Conservation (phyloP, 2,113 vertebrate genomes). For the Eclectus roratus region DNA sequence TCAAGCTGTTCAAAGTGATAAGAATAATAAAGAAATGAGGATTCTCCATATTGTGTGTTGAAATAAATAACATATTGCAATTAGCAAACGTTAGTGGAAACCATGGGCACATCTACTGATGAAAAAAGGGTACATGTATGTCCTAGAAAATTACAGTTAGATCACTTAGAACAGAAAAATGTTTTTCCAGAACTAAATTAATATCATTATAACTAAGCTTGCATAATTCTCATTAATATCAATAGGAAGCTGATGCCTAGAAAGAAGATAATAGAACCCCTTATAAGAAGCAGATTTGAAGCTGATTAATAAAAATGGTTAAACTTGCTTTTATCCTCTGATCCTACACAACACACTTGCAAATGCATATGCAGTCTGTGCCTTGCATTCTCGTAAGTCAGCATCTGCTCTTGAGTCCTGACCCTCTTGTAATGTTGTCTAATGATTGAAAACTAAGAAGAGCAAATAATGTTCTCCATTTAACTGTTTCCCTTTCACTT, state of each 20-base stretch:
- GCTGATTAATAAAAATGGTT: background rate
- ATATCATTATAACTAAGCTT: background rate
- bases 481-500: background rate
- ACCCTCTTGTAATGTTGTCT: background rate
- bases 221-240: background rate
- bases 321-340: background rate
- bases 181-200: background rate
- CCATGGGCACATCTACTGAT: background rate
- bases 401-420: background rate
- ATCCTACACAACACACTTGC: background rate
- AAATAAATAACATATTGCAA: background rate
- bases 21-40: background rate
- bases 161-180: background rate
- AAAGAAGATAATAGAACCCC: background rate
- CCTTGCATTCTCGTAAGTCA: background rate
- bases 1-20: background rate
- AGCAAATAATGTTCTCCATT: background rate
- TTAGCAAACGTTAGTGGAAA: background rate
- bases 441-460: background rate
- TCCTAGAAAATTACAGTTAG: background rate
- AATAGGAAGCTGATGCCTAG: background rate
- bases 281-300: background rate
- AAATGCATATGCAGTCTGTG: background rate
- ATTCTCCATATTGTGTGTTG: background rate
- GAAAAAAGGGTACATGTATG: background rate